phyloP scores from a whole-genome alignment of 2,888 invertebrate genomes.

The Drosophila neotestacea region DNA sequence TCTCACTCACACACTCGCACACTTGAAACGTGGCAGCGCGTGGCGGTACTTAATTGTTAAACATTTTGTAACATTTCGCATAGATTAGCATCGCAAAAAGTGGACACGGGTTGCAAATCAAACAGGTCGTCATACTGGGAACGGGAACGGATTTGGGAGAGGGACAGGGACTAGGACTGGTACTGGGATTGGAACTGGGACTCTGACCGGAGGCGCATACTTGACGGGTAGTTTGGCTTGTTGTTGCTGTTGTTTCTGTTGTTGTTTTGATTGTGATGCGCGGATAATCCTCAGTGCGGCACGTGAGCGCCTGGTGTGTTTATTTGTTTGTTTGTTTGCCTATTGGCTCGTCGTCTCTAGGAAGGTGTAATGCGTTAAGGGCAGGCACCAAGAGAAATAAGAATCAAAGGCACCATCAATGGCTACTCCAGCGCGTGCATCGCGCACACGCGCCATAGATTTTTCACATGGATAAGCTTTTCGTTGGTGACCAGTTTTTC shows the following conservation, averaged over 20 bases:
- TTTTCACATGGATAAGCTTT: slow-evolving; percentile 80
- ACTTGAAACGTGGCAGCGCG: slow-evolving; percentile 80
- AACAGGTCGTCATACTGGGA: slow-evolving; percentile 67
- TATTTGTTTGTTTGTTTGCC: slow-evolving; percentile 64
- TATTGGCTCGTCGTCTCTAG: slow-evolving; percentile 47
- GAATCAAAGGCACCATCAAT: slow-evolving; percentile 25
- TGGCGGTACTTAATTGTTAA: slow-evolving; percentile 85
- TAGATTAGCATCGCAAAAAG: slow-evolving; percentile 83
- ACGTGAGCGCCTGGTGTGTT: slow-evolving; percentile 71
- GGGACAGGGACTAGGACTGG: not conserved
- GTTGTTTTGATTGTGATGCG: slow-evolving; percentile 81
- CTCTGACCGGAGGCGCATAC: slow-evolving; percentile 17
- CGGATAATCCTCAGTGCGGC: slow-evolving; percentile 77
- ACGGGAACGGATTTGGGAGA: not conserved
- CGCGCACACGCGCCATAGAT: slow-evolving; percentile 73
- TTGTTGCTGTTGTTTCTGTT: slow-evolving; percentile 71
- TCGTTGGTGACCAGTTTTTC: slow-evolving; percentile 28
- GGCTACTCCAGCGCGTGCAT: slow-evolving; percentile 56
- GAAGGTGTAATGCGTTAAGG: slow-evolving; percentile 78
- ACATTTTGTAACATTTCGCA: slow-evolving; percentile 84
- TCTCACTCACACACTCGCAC: slow-evolving; percentile 23
- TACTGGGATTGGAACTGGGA: slow-evolving; percentile 12
- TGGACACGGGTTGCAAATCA: slow-evolving; percentile 55
- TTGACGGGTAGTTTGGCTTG: slow-evolving; percentile 66
- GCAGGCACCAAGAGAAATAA: slow-evolving; percentile 24